Base-by-base conservation (phyloP, 2,888 invertebrate genomes). In the Chloroclysta siterata region DNA sequence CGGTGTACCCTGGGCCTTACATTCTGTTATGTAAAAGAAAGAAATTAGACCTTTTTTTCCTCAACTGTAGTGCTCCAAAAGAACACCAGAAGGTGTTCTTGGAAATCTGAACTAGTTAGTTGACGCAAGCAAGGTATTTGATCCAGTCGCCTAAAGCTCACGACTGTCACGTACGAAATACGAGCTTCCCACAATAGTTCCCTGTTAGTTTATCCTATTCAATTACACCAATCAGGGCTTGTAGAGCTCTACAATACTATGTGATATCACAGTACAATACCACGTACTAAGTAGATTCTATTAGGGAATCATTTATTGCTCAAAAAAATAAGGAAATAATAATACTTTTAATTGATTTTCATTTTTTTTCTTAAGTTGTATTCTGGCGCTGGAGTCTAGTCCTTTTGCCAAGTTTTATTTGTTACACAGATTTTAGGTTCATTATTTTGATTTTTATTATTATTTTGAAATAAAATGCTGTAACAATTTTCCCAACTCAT, bases 171-270 rank as follows among this genome's bases (percentile, higher is more conserved):
- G 46, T 46, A 46, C 17, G 44, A 15, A 44, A 44, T 14, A 14
- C 15, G 17, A 17, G 17, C 46, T 5, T 15, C 5, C 8, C 46
- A 46, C 46, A 17, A 46, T 15, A 11, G 15, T 10, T 46, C 17
- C 10, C 46, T 46, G 44, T n/a, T n/a, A 44, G 44, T 14, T 44
- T 44, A 44, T 44, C 33, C 44, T 44, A 44, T 44, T 44, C 44
- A 44, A 44, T 15, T 44, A 44, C 8, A 44, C 44, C 44, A 44
- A 44, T 44, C 44, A 15, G 42, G 44, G 8, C 14, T 42, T 42
- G 42, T 22, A 33, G 33, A 6, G 33, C 33, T 33, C 33, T 22
- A 22, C 22, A 22, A 22, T 22, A 22, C 22, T 22, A 22, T 22
- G 22, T 22, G 3, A 22, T 22, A 22, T 3, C 22, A 22, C 22